Conservation (phyloP, 1,140 invertebrate genomes). For the Bombus picipes region DNA sequence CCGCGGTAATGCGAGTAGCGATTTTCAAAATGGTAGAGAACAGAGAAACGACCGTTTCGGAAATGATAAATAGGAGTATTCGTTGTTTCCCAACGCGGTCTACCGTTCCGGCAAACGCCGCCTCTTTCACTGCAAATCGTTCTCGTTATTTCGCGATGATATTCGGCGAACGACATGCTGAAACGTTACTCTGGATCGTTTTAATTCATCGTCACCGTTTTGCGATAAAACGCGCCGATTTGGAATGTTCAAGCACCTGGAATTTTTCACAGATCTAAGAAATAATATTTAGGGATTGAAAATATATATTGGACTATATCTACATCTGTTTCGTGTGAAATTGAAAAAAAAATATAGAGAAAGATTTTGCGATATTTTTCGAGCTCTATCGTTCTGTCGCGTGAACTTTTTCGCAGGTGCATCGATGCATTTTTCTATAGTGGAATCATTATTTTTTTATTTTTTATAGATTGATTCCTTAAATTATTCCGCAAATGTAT, state of each 20-base stretch:
- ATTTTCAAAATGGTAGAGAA: constrained; percentile 65
- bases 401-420: too few species aligned
- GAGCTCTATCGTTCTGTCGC: too few species aligned
- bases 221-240: background rate
- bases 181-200: background rate
- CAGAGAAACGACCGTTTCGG: constrained; percentile 45
- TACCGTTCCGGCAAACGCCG: constrained; percentile 10
- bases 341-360: too few species aligned
- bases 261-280: background rate
- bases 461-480: too few species aligned
- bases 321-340: too few species aligned
- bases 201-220: background rate
- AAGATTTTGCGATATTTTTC: too few species aligned
- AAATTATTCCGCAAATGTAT: too few species aligned
- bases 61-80: constrained; percentile 49
- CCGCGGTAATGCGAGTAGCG: constrained; percentile 52
- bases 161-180: background rate
- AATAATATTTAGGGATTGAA: background rate
- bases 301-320: background rate
- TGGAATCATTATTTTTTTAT: too few species aligned
- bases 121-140: constrained; percentile 18
- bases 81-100: constrained; percentile 29
- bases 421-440: too few species aligned
- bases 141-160: constrained; percentile 15
- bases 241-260: background rate